Base-by-base conservation (phyloP, 1,140 invertebrate species). In the Sycobia sp. region DNA sequence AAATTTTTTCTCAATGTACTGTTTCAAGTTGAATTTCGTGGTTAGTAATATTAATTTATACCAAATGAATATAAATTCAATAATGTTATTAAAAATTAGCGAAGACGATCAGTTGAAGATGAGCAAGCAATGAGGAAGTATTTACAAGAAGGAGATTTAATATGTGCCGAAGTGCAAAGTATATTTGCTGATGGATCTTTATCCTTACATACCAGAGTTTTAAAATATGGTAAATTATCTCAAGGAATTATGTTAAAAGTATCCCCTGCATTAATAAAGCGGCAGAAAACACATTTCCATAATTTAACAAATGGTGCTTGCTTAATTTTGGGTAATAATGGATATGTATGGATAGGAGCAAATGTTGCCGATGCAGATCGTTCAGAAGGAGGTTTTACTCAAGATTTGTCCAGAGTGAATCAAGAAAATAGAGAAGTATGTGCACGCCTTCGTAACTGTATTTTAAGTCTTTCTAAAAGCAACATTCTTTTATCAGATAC, bases 81-180 rank as follows among this genome's bases (percentile, higher is more conserved):
- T n/a, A n/a, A n/a, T n/a, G n/a, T n/a, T n/a, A 27, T 49, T 50
- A 34, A 9, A 62, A 78, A 80, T 44, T 73, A 96, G 88, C 87
- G 97, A 70, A 83, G 96, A 68, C 87, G 96, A 79, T 96, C 93
- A 11, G 90, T 89, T 4, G 97, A 99, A 85, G 97, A 99, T 87
- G 96, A 99, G 79, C 89, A 97, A 74, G 92, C 93, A 82, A 99
- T 99, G 97, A 85, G 96, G 56, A 87, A 91, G 43, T 97, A 96
- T 83, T 80, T 99, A 14, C 89, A 93, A 77, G 96, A 99, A 83
- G 97, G 97, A 22, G 97, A 99, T 83, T 82, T 99, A 0, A 95
- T 99, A 36, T 97, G 94, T 82, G 96, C 96, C 11, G 96, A 99
- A 86, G 96, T 99, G 0, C 94, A 99, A 77, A 95, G 89, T 78